Evolutionary conservation across 1,140 invertebrate species (phyloP), one percentile per base, ranked within the genome.

Genomic region (Lepidurus arcticus): DNA sequence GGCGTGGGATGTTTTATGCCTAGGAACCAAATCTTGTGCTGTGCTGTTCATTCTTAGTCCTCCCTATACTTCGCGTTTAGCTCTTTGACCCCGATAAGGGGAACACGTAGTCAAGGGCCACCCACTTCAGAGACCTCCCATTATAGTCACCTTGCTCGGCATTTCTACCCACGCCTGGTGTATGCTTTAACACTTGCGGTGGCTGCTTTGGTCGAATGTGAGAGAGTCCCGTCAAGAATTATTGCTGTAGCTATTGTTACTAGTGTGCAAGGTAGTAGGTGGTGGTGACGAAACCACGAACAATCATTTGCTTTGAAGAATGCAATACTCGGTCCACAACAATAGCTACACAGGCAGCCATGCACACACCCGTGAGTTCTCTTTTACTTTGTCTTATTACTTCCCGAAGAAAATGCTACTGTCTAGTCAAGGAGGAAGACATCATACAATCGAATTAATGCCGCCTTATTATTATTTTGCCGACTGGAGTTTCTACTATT

Each of bases 101-200:
- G 21, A 65, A 65, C 16, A 65, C 53, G 21, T 21, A 65, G 53
- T 65, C 53, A 65, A 65, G 53, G 53, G 53, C 53, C 53, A 65
- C 53, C 53, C 53, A 65, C 53, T 65, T 65, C 53, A 65, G 21
- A 65, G 53, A 65, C 53, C 53, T 65, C 53, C 53, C 53, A 65
- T 65, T 65, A 65, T 65, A 65, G 53, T 65, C 53, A 65, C 53
- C 53, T 65, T 65, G 53, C 53, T 21, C n/a, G 53, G 53, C 7
- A 65, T 65, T 65, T 65, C 13, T 65, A 65, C 16, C 53, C 53
- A 65, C 53, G 53, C 53, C 53, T 65, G 53, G 13, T 21, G 21
- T 65, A 21, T 65, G 53, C 53, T 65, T 65, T 65, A 65, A 65
- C 16, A 21, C 16, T n/a, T n/a, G 21, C 53, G 7, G 9, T 65